Evolutionary conservation across 1,140 invertebrate genomes (phyloP).

Genomic region (Triops longicaudatus): DNA sequence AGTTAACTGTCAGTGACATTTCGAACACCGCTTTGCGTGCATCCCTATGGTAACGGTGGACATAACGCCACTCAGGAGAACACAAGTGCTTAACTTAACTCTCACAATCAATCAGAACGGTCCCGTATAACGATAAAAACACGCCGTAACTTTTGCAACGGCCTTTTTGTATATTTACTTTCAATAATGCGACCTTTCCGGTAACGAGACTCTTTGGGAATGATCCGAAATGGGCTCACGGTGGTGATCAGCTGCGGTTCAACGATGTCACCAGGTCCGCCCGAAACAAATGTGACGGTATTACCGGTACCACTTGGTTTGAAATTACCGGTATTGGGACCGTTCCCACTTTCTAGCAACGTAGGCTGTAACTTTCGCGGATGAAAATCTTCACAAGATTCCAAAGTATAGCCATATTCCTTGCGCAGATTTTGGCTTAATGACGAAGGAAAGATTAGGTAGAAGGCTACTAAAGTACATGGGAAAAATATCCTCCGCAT

Average conservation of each 20-base stretch:
- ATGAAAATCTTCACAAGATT: constrained; percentile 18
- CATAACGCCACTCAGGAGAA: not conserved
- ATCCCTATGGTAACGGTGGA: not conserved
- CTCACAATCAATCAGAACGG: not conserved
- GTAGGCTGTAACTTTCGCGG: not conserved
- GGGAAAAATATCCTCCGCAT: not conserved
- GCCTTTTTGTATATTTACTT: constrained; percentile 8
- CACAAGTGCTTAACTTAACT: not conserved
- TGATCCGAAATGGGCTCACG: constrained; percentile 22
- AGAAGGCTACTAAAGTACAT: not conserved
- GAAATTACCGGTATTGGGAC: not conserved
- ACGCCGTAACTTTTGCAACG: not conserved
- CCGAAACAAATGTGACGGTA: not conserved
- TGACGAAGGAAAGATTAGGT: not conserved
- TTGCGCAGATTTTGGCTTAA: not conserved
- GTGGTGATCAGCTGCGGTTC: constrained; percentile 25
- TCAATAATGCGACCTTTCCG: constrained; percentile 24
- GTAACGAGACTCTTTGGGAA: constrained; percentile 16
- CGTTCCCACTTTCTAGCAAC: not conserved
- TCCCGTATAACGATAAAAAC: not conserved
- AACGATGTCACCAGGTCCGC: not conserved
- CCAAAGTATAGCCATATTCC: not conserved
- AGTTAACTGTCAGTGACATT: not conserved
- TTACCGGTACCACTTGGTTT: not conserved
- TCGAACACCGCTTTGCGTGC: not conserved